phyloP scores from a whole-genome alignment of 2,888 invertebrate species.

The Macaria notata region DNA sequence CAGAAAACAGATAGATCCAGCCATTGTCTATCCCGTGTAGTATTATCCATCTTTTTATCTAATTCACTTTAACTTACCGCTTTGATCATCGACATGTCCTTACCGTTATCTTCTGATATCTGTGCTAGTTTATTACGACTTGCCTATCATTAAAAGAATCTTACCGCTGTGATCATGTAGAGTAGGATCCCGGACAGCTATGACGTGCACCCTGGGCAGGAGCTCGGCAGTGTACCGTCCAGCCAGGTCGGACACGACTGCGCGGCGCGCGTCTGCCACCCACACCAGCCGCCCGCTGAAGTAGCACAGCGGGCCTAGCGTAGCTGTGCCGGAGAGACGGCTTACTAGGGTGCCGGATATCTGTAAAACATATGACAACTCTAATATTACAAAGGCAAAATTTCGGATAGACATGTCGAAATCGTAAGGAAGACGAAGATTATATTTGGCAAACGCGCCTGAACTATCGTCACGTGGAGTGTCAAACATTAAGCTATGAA shows the following conservation, averaged over 20 bases:
- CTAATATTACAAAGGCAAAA: no score
- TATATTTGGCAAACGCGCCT: no score
- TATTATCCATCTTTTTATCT: no score
- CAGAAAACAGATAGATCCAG: no score
- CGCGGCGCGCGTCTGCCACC: constrained; percentile 88
- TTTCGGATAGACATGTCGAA: no score
- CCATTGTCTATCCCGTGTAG: no score
- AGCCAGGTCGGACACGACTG: constrained; percentile 88
- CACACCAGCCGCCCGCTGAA: constrained; percentile 92
- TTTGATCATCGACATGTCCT: neutral
- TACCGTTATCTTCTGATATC: no score
- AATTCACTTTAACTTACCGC: neutral
- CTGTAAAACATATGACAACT: constrained; percentile 41
- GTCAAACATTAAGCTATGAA: no score
- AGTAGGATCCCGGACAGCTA: constrained; percentile 88
- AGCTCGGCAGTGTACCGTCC: constrained; percentile 89
- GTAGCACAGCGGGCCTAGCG: constrained; percentile 89
- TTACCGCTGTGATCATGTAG: constrained; percentile 83
- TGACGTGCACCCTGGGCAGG: constrained; percentile 85
- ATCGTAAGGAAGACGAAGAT: no score
- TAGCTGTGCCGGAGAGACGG: constrained; percentile 65
- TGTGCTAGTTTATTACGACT: no score
- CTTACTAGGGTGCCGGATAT: constrained; percentile 66
- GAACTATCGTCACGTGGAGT: no score
- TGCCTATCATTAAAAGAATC: neutral